Percentiles rank a stretch among this genome's conserved stretches.
Conservation (phyloP, 2,113 vertebrate genomes). For the Centropus bengalensis region DNA sequence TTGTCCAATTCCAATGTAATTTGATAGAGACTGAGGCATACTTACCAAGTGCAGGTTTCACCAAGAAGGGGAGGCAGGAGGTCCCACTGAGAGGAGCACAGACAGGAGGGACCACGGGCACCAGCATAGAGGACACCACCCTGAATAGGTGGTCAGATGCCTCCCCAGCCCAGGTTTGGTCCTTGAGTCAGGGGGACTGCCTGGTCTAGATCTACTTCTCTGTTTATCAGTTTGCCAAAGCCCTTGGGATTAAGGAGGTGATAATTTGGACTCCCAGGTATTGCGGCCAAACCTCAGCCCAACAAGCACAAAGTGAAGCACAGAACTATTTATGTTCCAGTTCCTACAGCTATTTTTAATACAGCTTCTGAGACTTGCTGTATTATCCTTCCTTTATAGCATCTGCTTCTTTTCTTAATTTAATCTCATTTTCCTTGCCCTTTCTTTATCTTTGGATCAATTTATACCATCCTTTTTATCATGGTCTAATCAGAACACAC, state of each 20-base stretch:
- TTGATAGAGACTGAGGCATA: background rate
- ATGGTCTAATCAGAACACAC: slow-evolving; percentile 62
- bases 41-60: background rate
- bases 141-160: background rate
- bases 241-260: background rate
- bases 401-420: slow-evolving; percentile 49
- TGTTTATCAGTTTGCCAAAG: accelerated
- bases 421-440: slow-evolving; percentile 58
- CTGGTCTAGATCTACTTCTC: background rate
- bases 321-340: slow-evolving; percentile 37
- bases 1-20: background rate
- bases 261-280: background rate
- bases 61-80: background rate
- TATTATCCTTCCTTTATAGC: slow-evolving; percentile 27
- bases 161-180: background rate
- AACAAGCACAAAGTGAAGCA: background rate
- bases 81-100: accelerated
- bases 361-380: slow-evolving; percentile 12
- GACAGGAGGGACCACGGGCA: accelerated
- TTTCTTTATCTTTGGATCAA: slow-evolving; percentile 67
- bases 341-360: slow-evolving; percentile 56
- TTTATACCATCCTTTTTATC: slow-evolving; percentile 66
- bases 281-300: background rate
- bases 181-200: accelerated
- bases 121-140: accelerated